Percentiles rank a stretch among this genome's conserved stretches.
These are phyloP conservation scores for Cynocephalus volans DNA, from an alignment of 2,113 vertebrate genomes.

Conservation along the genomic window DNA sequence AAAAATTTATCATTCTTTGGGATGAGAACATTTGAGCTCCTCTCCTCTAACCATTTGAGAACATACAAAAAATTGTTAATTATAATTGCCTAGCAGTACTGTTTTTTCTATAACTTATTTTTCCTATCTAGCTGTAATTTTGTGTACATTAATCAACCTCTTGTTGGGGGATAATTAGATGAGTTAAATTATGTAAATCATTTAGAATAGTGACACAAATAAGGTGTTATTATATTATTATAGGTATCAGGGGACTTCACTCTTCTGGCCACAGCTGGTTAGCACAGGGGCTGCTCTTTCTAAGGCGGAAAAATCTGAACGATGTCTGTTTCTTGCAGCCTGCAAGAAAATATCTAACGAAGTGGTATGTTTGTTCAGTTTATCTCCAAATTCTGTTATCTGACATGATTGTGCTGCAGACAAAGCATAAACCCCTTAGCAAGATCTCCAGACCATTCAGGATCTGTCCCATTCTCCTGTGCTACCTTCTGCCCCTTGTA, in stretches of 20 bases:
- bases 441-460: no score
- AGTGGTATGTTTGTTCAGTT: neutral
- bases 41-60: no score
- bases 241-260: no score
- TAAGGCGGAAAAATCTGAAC: neutral
- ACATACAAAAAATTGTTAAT: no score
- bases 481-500: neutral
- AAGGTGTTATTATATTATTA: neutral
- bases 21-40: no score
- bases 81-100: no score
- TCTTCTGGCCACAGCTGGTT: neutral
- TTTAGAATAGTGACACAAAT: neutral
- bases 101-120: no score
- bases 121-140: no score
- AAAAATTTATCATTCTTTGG: no score
- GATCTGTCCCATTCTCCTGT: neutral
- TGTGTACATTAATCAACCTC: no score
- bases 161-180: neutral
- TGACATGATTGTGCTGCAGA: neutral
- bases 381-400: neutral
- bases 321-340: neutral
- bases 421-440: neutral
- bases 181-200: neutral
- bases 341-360: neutral
- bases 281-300: neutral